phyloP scores from a whole-genome alignment of 92 coral and sea anemone species.

The Palythoa caribaeorum region DNA sequence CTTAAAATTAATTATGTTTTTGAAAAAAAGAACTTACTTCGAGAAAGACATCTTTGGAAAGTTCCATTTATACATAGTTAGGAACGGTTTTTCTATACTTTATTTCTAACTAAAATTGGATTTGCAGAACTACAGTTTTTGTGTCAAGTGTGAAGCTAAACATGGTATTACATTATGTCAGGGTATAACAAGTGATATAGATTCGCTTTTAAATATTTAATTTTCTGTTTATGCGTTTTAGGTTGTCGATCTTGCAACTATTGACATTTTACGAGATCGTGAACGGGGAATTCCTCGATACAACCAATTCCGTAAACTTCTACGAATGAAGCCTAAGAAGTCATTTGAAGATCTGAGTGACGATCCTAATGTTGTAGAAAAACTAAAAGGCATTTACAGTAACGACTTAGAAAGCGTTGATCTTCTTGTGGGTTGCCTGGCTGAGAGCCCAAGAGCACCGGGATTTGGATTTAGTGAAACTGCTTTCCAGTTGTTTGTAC shows the following conservation, averaged over 20 bases:
- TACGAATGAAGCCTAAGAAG: conserved; percentile 53
- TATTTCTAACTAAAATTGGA: no score
- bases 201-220: no score
- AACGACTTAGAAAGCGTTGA: conserved; percentile 81
- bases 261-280: conserved; percentile 86
- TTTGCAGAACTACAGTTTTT: no score
- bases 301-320: conserved; percentile 80
- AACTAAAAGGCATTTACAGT: conserved; percentile 66
- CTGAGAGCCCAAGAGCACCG: conserved; percentile 72
- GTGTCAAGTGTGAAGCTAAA: no score
- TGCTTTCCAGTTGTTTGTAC: conserved; percentile 79
- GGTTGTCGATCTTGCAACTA: conserved; percentile 80
- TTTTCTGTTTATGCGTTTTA: conserved; percentile 11
- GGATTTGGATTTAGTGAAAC: conserved; percentile 93
- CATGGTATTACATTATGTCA: no score
- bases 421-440: conserved; percentile 81
- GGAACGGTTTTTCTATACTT: no score
- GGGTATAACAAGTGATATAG: no score
- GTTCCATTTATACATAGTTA: no score
- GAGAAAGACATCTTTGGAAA: no score
- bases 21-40: no score
- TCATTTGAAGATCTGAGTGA: conserved; percentile 72
- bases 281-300: conserved; percentile 91
- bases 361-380: conserved; percentile 58
- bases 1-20: no score